Percentiles rank a stretch among this genome's conserved stretches.
Evolutionary conservation across 1,140 invertebrate species (phyloP).

Genomic region (Araneus ventricosus): DNA sequence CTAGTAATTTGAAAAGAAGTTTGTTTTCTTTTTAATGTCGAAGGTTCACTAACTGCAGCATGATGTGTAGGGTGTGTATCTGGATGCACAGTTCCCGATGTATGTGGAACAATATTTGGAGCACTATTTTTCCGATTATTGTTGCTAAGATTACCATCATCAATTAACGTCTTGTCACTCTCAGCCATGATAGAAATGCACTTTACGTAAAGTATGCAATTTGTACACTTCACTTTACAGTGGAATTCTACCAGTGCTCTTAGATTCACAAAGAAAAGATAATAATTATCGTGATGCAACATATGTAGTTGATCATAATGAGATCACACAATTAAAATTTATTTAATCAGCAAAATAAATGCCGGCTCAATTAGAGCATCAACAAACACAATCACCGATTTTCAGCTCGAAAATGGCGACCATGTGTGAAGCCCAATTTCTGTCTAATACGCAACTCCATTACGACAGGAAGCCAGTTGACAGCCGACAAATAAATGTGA

Average conservation of each 20-base stretch:
- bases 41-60: constrained; percentile 68
- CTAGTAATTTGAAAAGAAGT: constrained; percentile 96
- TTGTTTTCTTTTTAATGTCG: constrained; percentile 84
- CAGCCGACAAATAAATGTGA: constrained; percentile 69
- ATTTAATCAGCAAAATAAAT: constrained; percentile 61
- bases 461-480: constrained; percentile 74
- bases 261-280: constrained; percentile 68
- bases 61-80: constrained; percentile 64
- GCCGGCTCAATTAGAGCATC: constrained; percentile 50
- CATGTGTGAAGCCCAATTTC: constrained; percentile 72
- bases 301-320: constrained; percentile 76
- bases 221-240: constrained; percentile 72
- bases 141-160: constrained; percentile 70
- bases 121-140: constrained; percentile 70
- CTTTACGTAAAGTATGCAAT: constrained; percentile 70
- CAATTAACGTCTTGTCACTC: constrained; percentile 71
- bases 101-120: constrained; percentile 57
- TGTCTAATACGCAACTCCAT: constrained; percentile 74
- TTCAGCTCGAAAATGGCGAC: constrained; percentile 74
- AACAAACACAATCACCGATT: constrained; percentile 74
- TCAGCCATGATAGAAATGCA: constrained; percentile 74
- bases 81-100: constrained; percentile 58
- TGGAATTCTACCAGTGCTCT: constrained; percentile 66
- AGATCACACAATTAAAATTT: constrained; percentile 70
- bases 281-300: constrained; percentile 74